Evolutionary conservation across 2,888 invertebrate species (phyloP).

Genomic region (Mesoligia furuncula): DNA sequence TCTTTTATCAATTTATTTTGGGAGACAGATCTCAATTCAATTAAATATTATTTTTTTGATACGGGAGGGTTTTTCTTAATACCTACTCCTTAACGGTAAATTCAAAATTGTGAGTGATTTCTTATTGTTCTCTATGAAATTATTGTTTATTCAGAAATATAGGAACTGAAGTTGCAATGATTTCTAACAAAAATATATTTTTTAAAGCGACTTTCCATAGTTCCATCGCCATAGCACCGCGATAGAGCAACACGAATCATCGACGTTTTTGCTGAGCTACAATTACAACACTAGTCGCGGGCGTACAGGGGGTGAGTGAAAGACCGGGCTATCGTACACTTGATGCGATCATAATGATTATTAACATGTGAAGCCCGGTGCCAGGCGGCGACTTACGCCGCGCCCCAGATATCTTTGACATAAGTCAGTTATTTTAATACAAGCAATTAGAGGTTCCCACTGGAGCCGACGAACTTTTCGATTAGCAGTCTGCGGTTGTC

Average conservation of each 20-base stretch:
- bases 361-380: conserved; percentile 89
- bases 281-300: conserved; percentile 60
- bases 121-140: background rate
- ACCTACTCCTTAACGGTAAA: background rate
- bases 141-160: background rate
- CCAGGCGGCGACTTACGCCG: conserved; percentile 84
- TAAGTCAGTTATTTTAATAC: conserved; percentile 90
- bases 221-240: background rate
- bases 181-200: background rate
- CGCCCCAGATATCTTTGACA: conserved; percentile 90
- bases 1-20: background rate
- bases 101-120: background rate
- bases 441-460: conserved; percentile 87
- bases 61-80: background rate
- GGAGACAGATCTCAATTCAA: too few species aligned
- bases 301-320: conserved; percentile 70
- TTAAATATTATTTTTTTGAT: background rate
- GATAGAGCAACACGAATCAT: conserved; percentile 21
- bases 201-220: background rate
- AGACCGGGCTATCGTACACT: conserved; percentile 87
- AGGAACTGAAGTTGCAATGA: background rate
- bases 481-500: conserved; percentile 87
- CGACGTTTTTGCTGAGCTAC: conserved; percentile 37
- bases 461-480: conserved; percentile 87
- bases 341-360: conserved; percentile 90